phyloP scores from a whole-genome alignment of 1,140 invertebrate genomes.

The Physella acuta region DNA sequence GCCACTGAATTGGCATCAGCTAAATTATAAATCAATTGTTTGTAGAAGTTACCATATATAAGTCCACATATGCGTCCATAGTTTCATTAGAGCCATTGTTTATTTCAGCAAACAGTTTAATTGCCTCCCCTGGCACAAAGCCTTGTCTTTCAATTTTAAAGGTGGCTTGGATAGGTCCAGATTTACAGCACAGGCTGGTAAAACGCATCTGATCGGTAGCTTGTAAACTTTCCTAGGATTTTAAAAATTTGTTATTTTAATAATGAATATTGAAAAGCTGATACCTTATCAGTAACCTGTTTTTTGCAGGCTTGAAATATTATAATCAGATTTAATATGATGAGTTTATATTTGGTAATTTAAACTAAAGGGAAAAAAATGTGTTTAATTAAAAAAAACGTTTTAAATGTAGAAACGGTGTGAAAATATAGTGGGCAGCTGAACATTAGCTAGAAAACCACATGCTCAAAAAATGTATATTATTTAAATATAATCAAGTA shows the following conservation, averaged over 20 bases:
- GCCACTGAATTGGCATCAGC: too few relatives aligned
- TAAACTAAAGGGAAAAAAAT: background rate
- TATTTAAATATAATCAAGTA: too few relatives aligned
- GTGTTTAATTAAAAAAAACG: background rate
- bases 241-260: background rate
- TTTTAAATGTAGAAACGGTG: background rate
- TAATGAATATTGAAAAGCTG: background rate
- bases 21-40: too few relatives aligned
- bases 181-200: constrained; percentile 44
- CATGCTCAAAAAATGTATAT: too few relatives aligned
- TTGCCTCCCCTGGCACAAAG: constrained; percentile 45
- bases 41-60: constrained; percentile 35
- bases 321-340: background rate
- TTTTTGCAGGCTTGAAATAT: background rate
- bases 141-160: constrained; percentile 38
- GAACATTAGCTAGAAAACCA: too few relatives aligned
- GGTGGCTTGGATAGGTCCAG: constrained; percentile 37
- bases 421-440: too few relatives aligned
- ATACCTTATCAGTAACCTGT: background rate
- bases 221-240: constrained; percentile 3
- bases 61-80: constrained; percentile 31
- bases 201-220: constrained; percentile 34
- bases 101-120: constrained; percentile 38
- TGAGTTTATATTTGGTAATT: background rate
- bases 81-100: constrained; percentile 32